Conservation (phyloP, 2,888 invertebrate species). For the Tiphia femorata region DNA sequence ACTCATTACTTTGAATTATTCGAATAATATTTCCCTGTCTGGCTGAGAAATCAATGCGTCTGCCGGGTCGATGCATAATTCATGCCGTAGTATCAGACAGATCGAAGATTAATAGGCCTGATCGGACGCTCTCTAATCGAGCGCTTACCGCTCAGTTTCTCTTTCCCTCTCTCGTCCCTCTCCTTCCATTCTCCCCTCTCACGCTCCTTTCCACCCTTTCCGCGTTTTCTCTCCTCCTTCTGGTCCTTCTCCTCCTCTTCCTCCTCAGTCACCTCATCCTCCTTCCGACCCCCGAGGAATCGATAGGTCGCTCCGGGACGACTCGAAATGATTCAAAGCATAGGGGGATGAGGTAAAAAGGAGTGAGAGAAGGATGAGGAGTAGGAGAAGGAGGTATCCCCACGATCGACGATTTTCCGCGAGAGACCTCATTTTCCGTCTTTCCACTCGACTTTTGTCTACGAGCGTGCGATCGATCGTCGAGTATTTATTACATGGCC, state of each 20-base stretch:
- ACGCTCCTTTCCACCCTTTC: neutral
- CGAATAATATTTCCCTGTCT: slow-evolving; percentile 63
- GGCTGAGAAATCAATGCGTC: slow-evolving; percentile 62
- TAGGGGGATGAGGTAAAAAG: too few species aligned
- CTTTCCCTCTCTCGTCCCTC: slow-evolving; percentile 10
- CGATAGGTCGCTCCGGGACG: slow-evolving; percentile 16
- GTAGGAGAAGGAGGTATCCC: too few species aligned
- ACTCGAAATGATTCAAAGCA: slow-evolving; percentile 29
- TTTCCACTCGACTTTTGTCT: neutral
- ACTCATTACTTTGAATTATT: slow-evolving; percentile 67
- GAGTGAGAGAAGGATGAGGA: too few species aligned
- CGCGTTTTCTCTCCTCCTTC: neutral
- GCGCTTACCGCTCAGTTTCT: slow-evolving; percentile 33
- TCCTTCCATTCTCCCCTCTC: slow-evolving; percentile 17
- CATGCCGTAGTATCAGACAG: slow-evolving; percentile 58
- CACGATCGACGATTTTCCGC: slow-evolving; percentile 4
- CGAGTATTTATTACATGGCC: neutral
- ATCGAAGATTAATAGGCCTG: slow-evolving; percentile 61
- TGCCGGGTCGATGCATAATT: slow-evolving; percentile 62
- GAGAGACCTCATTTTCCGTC: slow-evolving; percentile 1
- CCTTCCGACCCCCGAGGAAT: slow-evolving; percentile 21
- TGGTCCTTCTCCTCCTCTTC: neutral
- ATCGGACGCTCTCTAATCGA: slow-evolving; percentile 59
- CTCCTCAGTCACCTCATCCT: slow-evolving; percentile 1
- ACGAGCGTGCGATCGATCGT: neutral